phyloP scores from a whole-genome alignment of 2,113 vertebrate genomes.

The Sisor rabdophorus region DNA sequence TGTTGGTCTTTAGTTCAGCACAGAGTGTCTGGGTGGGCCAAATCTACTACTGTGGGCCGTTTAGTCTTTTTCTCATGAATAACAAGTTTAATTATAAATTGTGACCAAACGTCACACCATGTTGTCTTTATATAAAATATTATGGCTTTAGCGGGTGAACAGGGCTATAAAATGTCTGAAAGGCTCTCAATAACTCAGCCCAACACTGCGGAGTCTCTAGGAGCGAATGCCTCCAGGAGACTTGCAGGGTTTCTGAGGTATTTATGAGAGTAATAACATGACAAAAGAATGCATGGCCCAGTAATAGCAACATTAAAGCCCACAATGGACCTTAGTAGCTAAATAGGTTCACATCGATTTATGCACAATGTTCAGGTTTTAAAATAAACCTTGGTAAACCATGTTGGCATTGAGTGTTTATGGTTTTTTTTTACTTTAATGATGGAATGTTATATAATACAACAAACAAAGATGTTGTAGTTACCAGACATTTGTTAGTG shows the following conservation, averaged over 20 bases:
- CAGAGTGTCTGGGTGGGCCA: slow-evolving; percentile 69
- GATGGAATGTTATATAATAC: neutral
- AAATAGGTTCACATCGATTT: neutral
- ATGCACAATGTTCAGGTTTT: neutral
- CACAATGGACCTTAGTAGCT: slow-evolving; percentile 10
- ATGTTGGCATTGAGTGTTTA: slow-evolving; percentile 42
- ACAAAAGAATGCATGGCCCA: slow-evolving; percentile 33
- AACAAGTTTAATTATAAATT: slow-evolving; percentile 9
- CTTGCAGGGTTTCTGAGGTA: slow-evolving; percentile 29
- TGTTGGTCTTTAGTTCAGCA: slow-evolving; percentile 62
- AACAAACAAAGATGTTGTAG: too few species aligned
- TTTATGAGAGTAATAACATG: slow-evolving; percentile 51
- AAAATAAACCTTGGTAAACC: slow-evolving; percentile 44
- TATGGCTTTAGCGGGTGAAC: slow-evolving; percentile 1
- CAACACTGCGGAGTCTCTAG: slow-evolving; percentile 17
- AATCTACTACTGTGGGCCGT: slow-evolving; percentile 46
- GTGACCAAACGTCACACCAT: neutral
- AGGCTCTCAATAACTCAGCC: slow-evolving; percentile 8
- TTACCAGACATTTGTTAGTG: too few species aligned
- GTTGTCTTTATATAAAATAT: slow-evolving; percentile 2
- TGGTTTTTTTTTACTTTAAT: slow-evolving; percentile 12
- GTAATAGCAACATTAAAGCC: slow-evolving; percentile 31
- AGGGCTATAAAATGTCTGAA: slow-evolving; percentile 21
- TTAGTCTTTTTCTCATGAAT: slow-evolving; percentile 27
- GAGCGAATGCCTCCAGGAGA: slow-evolving; percentile 15